Base-by-base conservation (phyloP, 2,888 invertebrate genomes). In the Eupithecia insigniata region DNA sequence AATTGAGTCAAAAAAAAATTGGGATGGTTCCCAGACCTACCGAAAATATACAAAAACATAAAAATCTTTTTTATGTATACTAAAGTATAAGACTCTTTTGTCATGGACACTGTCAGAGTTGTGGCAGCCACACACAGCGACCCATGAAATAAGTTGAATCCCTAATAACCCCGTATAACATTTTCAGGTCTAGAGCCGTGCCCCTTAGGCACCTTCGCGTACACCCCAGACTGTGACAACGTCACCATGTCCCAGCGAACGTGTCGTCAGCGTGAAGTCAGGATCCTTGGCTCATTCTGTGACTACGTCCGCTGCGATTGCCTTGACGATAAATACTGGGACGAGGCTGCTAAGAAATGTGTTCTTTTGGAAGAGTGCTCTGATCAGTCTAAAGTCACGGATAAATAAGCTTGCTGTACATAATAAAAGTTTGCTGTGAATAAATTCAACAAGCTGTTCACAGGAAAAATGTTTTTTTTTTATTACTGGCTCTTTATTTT, bases 251-350 rank as follows among this genome's bases (percentile, higher is more conserved):
- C 85, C 0, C 84, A 83, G 75, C 78, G 81, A 0, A 87, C 87
- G 0, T 88, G 88, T 71, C 81, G 81, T 0, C 70, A 77, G 18
- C 85, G 84, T 0, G 32, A 69, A 4, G 67, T 80, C 0, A 79
- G 75, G 6, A 71, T 74, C n/a, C 28, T 86, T 16, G 83, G 84
- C 1, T 18, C 76, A n/a, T 64, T 79, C 14, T 87, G 87, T 65
- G 87, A 88, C 75, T 84, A 76, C 32, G 80, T 80, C 0, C 80
- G 85, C 3, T 88, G 88, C 60, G 85, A 87, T 43, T 88, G 87
- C 55, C 70, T 73, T 0, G 68, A 78, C 0, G 78, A 80, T 0
- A 77, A 81, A 28, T 79, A 87, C 2, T 86, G 82, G 84, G 87
- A 87, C 30, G 85, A 86, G 67, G 80, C 78, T 0, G 78, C 76